Evolutionary conservation across 2,888 invertebrate genomes (phyloP), one percentile per base, ranked within the genome.

Genomic region (Adelphocoris suturalis): DNA sequence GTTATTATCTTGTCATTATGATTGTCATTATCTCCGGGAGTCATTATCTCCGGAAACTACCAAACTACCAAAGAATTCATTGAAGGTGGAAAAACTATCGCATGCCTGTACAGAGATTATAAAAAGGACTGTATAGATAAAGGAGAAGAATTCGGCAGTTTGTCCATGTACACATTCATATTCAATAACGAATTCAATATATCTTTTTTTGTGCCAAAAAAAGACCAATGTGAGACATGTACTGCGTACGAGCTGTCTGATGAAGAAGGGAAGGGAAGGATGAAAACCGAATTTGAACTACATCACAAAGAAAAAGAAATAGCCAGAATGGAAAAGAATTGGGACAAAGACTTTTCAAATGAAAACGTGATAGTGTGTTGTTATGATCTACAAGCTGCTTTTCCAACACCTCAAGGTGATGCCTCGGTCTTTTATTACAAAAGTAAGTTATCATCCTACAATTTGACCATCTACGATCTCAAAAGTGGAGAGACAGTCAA

Each of bases 31-130:
- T n/a, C n/a, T n/a, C n/a, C n/a, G n/a, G 91, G 88, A 92, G 92
- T 75, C 92, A 92, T 86, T 92, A 92, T 86, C 91, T 92, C 47
- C 89, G 92, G 11, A 91, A 91, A 57, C n/a, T n/a, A n/a, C n/a
- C 84, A 90, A 27, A 91, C 92, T 19, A 90, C 80, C 47, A 91
- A 90, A 80, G 91, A 92, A 85, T 92, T 91, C 84, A 92, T 92
- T 90, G 92, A 92, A 78, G 92, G 92, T 11, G 91, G 92, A n/a
- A 91, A 91, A 89, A 90, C 92, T 28, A 82, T 92, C 47, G 91
- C 92, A 19, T 90, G 91, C 27, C 55, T 92, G 55, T 91, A 92
- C 84, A 80, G 92, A 47, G 91, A 92, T 91, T 61, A 61, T 19
- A 92, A 92, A 89, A 81, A 90, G 47, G 80, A 90, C 19, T 91